These are phyloP conservation scores for Leptinotarsa tumamoca DNA, from an alignment of 2,888 invertebrate species.

Conservation along the genomic window DNA sequence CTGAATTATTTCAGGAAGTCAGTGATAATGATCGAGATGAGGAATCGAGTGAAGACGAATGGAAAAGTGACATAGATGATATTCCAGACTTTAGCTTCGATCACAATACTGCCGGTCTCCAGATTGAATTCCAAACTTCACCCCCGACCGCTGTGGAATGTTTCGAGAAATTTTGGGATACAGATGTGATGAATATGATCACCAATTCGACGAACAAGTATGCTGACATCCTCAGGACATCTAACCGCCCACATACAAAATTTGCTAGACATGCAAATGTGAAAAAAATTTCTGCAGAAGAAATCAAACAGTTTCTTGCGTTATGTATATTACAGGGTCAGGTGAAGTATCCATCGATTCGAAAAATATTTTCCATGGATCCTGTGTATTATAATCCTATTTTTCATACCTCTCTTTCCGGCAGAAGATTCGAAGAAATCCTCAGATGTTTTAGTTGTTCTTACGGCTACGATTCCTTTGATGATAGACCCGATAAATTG, in stretches of 20 bases:
- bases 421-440: slow-evolving; percentile 24
- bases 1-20: too few species aligned
- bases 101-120: not conserved
- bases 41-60: slow-evolving; percentile 4
- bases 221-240: slow-evolving; percentile 18
- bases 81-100: slow-evolving; percentile 20
- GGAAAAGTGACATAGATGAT: slow-evolving; percentile 16
- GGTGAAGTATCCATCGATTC: slow-evolving; percentile 27
- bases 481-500: slow-evolving; percentile 15
- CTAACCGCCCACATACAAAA: slow-evolving; percentile 26
- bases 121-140: slow-evolving; percentile 25
- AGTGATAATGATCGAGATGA: slow-evolving; percentile 21
- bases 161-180: slow-evolving; percentile 23
- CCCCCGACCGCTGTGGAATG: slow-evolving; percentile 17
- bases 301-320: slow-evolving; percentile 26
- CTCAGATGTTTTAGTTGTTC: slow-evolving; percentile 28
- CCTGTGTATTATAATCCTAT: slow-evolving; percentile 25
- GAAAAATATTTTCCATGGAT: slow-evolving; percentile 29
- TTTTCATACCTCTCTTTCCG: slow-evolving; percentile 24
- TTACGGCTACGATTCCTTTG: slow-evolving; percentile 6
- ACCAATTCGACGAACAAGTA: slow-evolving; percentile 27
- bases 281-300: slow-evolving; percentile 18
- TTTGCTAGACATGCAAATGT: slow-evolving; percentile 22
- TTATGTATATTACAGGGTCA: slow-evolving; percentile 27
- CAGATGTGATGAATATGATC: slow-evolving; percentile 20